A percentile compares a stretch with the other conserved stretches of the same genome.
These are phyloP conservation scores for Takifugu bimaculatus DNA, from an alignment of 2,113 vertebrate genomes.

Conservation along the genomic window DNA sequence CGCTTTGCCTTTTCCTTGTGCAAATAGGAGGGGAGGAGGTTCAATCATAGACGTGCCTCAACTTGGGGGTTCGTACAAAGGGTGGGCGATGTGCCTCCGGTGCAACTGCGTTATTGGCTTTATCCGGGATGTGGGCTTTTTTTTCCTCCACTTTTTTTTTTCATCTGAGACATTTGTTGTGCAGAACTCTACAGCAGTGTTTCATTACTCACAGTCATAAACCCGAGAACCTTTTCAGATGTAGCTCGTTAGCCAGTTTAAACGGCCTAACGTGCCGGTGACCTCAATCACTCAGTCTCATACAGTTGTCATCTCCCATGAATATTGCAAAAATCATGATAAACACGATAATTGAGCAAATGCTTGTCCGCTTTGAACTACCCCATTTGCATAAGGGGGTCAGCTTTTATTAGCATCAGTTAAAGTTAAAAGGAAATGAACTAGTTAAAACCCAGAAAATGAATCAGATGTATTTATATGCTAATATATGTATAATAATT, in stretches of 20 bases:
- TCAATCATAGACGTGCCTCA: slow-evolving; percentile 56
- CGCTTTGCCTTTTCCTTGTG: slow-evolving; percentile 50
- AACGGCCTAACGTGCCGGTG: neutral
- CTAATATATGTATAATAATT: slow-evolving; percentile 29
- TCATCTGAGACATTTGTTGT: slow-evolving; percentile 4
- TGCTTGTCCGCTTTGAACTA: too few relatives aligned
- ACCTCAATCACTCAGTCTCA: neutral
- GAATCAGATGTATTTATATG: too few relatives aligned
- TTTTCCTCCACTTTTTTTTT: neutral
- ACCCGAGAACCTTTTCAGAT: too few relatives aligned
- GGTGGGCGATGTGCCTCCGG: slow-evolving; percentile 30
- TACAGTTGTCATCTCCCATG: neutral
- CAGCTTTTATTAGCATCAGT: too few relatives aligned
- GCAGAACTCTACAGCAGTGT: neutral
- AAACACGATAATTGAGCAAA: too few relatives aligned
- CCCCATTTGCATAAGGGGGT: too few relatives aligned
- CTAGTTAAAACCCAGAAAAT: too few relatives aligned
- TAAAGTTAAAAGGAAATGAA: too few relatives aligned
- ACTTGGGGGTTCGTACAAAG: slow-evolving; percentile 34
- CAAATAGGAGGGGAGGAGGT: slow-evolving; percentile 25
- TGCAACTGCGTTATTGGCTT: slow-evolving; percentile 38
- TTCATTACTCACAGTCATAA: too few relatives aligned
- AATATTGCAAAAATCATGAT: too few relatives aligned
- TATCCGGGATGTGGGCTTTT: slow-evolving; percentile 33
- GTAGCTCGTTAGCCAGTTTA: neutral